Evolutionary conservation across 23 tunicate genomes (phyloP).

Genomic region (Halocynthia roretzi): DNA sequence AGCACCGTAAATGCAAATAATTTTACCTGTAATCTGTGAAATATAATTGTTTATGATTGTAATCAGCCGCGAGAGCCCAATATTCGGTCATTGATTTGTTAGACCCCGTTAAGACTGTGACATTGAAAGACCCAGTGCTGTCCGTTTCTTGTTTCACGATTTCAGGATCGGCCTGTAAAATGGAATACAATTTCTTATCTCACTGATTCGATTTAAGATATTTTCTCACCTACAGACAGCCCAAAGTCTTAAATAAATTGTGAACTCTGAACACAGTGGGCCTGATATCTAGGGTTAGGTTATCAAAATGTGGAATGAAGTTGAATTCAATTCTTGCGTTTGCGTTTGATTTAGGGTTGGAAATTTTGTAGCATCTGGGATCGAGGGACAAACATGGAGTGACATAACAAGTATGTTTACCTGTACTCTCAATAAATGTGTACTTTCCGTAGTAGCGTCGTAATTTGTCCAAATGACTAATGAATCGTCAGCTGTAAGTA

Average conservation of each 20-base stretch:
- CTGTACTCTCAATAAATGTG: slow-evolving; percentile 28
- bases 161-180: slow-evolving; percentile 84
- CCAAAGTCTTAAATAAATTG: too few relatives aligned
- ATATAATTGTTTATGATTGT: slow-evolving; percentile 30
- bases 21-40: slow-evolving; percentile 46
- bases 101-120: slow-evolving; percentile 34
- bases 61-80: slow-evolving; percentile 83
- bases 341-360: too few relatives aligned
- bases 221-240: too few relatives aligned
- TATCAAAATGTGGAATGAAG: too few relatives aligned
- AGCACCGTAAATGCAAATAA: neutral
- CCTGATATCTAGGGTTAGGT: too few relatives aligned
- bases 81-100: slow-evolving; percentile 47
- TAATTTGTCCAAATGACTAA: slow-evolving; percentile 43
- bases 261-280: too few relatives aligned
- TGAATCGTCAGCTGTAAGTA: slow-evolving; percentile 39
- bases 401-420: neutral
- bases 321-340: too few relatives aligned
- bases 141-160: slow-evolving; percentile 51
- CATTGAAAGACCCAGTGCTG: slow-evolving; percentile 30
- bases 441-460: slow-evolving; percentile 21
- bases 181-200: neutral
- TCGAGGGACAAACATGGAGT: too few relatives aligned
- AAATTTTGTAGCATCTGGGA: too few relatives aligned
- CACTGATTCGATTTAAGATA: too few relatives aligned